Evolutionary conservation across 2,888 invertebrate genomes (phyloP), one percentile per base, ranked within the genome.

Genomic region (Arrhopalites spinosus): DNA sequence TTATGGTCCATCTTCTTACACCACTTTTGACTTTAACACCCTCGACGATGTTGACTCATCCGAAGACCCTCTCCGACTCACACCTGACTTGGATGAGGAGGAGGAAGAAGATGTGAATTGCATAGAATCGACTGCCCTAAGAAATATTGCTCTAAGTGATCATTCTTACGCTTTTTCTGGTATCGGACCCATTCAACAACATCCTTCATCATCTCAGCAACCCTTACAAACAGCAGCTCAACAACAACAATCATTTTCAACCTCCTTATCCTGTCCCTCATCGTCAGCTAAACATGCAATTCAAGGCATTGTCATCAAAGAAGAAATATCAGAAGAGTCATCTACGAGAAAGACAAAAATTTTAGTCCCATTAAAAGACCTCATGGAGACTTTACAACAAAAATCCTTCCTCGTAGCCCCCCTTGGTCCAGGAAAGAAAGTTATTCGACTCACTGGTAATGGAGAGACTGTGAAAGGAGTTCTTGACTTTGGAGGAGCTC

Each of bases 351-450:
- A 82, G 75, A 82, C 82, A 15, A 82, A 81, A 73, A 82, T 82
- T 29, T 75, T 82, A 70, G 82, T 82, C 68, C 82, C 82, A 45
- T 75, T 82, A 59, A 81, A 82, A 76, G 80, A 81, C 74, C 76
- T 82, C 47, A 82, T 82, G 81, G 79, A 81, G 66, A 79, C 81
- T 25, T 72, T 82, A 56, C 79, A 82, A 68, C 81, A 82, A 73
- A 82, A 82, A 70, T 77, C 80, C 73, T 76, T 72, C 67, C 68
- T 80, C 61, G 81, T 81, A 25, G 77, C 79, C 45, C 81, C 81
- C 1, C 73, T 80, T 11, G 81, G 82, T 53, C 82, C 81, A 43
- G 81, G 81, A 30, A 81, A 81, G 61, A 81, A 81, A 75, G 81
- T 82, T 68, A 81, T 81, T 64, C 68, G 82, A 67, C 78, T 82